Evolutionary conservation across 1,140 invertebrate species (phyloP).

Genomic region (Paracyclopina nana): DNA sequence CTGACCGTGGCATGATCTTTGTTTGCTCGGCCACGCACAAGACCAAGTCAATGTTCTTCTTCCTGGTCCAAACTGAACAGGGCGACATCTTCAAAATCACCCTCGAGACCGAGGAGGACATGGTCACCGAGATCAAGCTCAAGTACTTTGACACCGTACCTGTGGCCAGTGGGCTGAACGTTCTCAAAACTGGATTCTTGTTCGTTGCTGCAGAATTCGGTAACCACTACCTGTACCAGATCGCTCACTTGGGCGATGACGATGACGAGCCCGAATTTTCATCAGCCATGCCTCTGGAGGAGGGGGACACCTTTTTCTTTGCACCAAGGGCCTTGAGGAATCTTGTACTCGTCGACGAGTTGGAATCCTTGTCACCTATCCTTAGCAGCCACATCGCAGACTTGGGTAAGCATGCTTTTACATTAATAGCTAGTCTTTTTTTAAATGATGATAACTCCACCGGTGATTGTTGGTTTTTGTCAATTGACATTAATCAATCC

Average conservation of each 20-base stretch:
- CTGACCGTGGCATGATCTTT: slow-evolving; percentile 96
- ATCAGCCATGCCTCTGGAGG: slow-evolving; percentile 90
- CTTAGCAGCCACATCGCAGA: slow-evolving; percentile 54
- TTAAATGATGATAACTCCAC: neutral
- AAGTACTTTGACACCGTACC: slow-evolving; percentile 99
- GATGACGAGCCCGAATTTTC: slow-evolving; percentile 98
- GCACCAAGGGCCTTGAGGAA: slow-evolving; percentile 81
- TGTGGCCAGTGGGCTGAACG: slow-evolving; percentile 85
- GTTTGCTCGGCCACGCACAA: slow-evolving; percentile 98
- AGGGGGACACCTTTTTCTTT: slow-evolving; percentile 98
- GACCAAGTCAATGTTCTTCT: slow-evolving; percentile 98
- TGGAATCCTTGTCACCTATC: slow-evolving; percentile 91
- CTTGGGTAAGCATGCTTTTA: slow-evolving; percentile 26
- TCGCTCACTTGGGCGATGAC: slow-evolving; percentile 94
- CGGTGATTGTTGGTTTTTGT: too few species aligned
- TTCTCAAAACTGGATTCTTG: slow-evolving; percentile 93
- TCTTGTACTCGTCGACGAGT: slow-evolving; percentile 90
- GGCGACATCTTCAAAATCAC: slow-evolving; percentile 98
- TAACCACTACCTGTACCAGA: slow-evolving; percentile 97
- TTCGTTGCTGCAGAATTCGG: slow-evolving; percentile 99
- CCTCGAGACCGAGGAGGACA: slow-evolving; percentile 89
- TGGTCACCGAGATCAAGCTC: slow-evolving; percentile 94
- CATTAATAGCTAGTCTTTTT: neutral
- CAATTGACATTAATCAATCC: too few species aligned
- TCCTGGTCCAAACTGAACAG: slow-evolving; percentile 73